phyloP scores from a whole-genome alignment of 2,113 vertebrate species.

The Typhlomys cinereus region DNA sequence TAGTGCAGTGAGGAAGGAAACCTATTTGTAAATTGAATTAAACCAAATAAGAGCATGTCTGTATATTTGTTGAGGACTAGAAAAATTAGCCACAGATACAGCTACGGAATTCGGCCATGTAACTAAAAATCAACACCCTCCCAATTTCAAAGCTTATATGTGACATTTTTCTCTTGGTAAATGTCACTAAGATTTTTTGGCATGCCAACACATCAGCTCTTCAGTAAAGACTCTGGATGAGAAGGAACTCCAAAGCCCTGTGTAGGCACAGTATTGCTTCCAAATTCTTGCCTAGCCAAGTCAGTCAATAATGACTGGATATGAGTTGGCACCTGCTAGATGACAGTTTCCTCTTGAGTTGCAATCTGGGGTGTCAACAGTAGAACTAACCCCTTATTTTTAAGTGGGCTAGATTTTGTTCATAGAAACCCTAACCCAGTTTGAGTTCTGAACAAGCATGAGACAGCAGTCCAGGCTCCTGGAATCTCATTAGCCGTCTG shows the following conservation, averaged over 20 bases:
- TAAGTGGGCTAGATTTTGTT: background rate
- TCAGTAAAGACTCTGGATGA: conserved; percentile 48
- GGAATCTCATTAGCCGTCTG: conserved; percentile 73
- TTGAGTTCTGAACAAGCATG: background rate
- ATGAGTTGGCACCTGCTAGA: conserved; percentile 29
- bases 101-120: background rate
- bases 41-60: conserved; percentile 49
- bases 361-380: conserved; percentile 49
- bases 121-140: background rate
- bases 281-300: conserved; percentile 25
- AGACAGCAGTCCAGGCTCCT: background rate
- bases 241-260: conserved; percentile 46
- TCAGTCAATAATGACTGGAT: background rate
- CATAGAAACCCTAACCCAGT: background rate
- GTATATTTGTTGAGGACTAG: conserved; percentile 47
- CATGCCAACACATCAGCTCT: background rate
- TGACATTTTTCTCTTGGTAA: conserved; percentile 50
- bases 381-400: background rate
- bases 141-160: background rate
- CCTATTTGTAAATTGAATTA: conserved; percentile 68
- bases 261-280: background rate
- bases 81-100: conserved; percentile 51
- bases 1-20: conserved; percentile 53
- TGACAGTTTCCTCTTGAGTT: conserved; percentile 43
- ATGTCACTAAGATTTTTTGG: background rate